Percentiles rank a stretch among this genome's conserved stretches.
Conservation (phyloP, 2,797 vertebrate species). For the Prionace glauca region DNA sequence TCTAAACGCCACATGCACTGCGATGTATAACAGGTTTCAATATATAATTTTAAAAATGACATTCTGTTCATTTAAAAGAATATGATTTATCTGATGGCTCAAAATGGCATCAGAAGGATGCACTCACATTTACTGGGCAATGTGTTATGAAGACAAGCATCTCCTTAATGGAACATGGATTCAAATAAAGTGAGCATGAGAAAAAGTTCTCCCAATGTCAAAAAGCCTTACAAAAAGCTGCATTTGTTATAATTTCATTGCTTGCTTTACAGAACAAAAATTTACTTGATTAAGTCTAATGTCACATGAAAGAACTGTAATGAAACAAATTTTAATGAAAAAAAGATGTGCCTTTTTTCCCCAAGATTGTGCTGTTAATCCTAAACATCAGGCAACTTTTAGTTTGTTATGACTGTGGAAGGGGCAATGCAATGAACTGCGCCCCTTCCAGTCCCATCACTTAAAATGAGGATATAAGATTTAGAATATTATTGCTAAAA, state of each 20-base stretch:
- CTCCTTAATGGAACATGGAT: neutral
- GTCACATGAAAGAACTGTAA: neutral
- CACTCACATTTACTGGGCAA: neutral
- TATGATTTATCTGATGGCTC: neutral
- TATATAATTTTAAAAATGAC: neutral
- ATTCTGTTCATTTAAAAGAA: neutral
- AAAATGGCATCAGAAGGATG: neutral
- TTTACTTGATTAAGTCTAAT: neutral
- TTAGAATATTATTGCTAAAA: neutral
- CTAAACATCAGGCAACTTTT: neutral
- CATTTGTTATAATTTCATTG: neutral
- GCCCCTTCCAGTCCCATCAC: neutral
- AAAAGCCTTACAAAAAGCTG: neutral
- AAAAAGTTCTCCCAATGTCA: neutral
- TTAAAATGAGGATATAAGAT: neutral
- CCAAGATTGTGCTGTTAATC: neutral
- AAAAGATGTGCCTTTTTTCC: neutral
- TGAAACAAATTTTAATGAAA: neutral
- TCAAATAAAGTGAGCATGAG: neutral
- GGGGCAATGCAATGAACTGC: neutral
- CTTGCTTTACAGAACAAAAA: neutral
- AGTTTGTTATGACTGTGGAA: neutral
- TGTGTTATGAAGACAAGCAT: neutral
- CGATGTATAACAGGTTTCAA: neutral
- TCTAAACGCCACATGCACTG: neutral